Evolutionary conservation across 2,888 invertebrate genomes (phyloP), one percentile per base, ranked within the genome.

Genomic region (Aspidapion aeneum): DNA sequence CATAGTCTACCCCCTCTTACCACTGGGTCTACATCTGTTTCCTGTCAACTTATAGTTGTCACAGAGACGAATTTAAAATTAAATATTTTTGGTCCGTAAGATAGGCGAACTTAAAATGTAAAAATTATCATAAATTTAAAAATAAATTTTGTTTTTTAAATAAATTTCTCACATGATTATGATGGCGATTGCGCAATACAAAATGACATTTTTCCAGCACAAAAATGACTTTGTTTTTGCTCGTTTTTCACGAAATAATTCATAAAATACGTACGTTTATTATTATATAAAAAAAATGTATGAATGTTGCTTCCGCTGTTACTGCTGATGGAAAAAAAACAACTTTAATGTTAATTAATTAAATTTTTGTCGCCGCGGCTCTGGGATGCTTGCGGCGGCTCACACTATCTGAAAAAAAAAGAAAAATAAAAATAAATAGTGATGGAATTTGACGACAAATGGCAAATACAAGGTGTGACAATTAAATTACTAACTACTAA

Each of bases 341-440:
- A 77, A 76, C 71, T 76, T 74, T 75, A 73, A 74, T 76, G 73
- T 73, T 75, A 35, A 35, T 35, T 73, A 35, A 35, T 35, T 73
- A 73, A 72, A 69, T 74, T 74, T 12, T 72, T 73, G 72, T 73
- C 75, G 78, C 79, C 77, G 79, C 79, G 73, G 73, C 77, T 79
- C 78, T 75, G 76, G 75, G 75, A 75, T 77, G 77, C 76, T 74
- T 75, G 77, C 76, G 78, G 79, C 79, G 78, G 77, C 77, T 71
- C 76, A 74, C 74, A 78, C 78, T 76, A 79, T 75, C 80, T 80
- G 78, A 71, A 74, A 76, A 73, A 66, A 71, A 55, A 58, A 22
- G 57, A 60, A 54, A 50, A 17, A 12, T 54, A 16, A 7, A 12
- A n/a, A n/a, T n/a, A n/a, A n/a, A n/a, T n/a, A n/a, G n/a, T n/a